A percentile compares a stretch with the other conserved stretches of the same genome.
Conservation (phyloP, 2,113 vertebrate genomes). For the Sorex fumeus region DNA sequence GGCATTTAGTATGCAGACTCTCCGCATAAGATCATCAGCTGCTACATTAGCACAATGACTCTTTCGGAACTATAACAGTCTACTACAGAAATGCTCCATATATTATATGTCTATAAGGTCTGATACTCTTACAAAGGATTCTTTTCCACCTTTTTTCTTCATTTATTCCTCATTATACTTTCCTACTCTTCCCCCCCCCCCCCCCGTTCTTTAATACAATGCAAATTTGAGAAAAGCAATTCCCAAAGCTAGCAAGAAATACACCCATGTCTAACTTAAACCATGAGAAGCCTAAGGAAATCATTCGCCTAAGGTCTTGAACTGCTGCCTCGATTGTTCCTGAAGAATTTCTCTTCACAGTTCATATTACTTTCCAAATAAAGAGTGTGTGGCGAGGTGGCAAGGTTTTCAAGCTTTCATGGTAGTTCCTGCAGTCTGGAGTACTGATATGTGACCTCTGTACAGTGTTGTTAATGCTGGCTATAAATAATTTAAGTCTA, state of each 20-base stretch:
- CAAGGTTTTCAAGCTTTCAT: background rate
- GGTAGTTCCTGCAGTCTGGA: background rate
- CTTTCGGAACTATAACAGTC: conserved; percentile 86
- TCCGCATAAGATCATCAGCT: conserved; percentile 75
- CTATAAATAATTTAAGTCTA: background rate
- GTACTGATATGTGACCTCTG: background rate
- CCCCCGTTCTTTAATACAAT: conserved; percentile 83
- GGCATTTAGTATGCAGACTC: conserved; percentile 86
- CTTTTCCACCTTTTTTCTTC: conserved; percentile 81
- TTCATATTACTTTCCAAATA: background rate
- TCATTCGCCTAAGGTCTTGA: conserved; percentile 58
- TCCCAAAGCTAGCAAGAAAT: conserved; percentile 73
- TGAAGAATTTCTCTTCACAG: background rate
- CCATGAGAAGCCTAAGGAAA: conserved; percentile 70
- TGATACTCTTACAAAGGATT: conserved; percentile 85
- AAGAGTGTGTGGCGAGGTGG: background rate
- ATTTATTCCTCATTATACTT: conserved; percentile 84
- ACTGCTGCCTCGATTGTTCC: background rate
- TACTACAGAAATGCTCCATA: conserved; percentile 86
- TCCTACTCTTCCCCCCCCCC: background rate
- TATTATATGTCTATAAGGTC: conserved; percentile 87
- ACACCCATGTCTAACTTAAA: conserved; percentile 69
- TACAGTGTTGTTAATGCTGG: background rate
- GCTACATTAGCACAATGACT: conserved; percentile 88
- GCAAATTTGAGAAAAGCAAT: conserved; percentile 82